Conservation (phyloP, 2,113 vertebrate genomes). For the Menidia beryllina region DNA sequence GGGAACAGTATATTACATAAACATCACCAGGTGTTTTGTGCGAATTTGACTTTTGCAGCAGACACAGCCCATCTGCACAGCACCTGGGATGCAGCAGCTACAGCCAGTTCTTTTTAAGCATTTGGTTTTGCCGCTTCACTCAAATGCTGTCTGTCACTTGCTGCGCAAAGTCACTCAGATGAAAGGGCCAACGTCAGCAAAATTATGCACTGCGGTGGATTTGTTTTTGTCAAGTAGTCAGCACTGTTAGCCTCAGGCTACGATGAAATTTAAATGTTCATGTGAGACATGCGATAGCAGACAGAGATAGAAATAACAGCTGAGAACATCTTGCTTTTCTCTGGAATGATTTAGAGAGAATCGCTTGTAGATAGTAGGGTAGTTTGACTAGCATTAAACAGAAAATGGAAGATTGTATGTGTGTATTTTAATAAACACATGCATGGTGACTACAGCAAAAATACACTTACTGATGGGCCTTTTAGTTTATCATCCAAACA, state of each 20-base stretch:
- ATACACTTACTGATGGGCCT: neutral
- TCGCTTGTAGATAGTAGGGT: no score
- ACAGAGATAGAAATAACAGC: no score
- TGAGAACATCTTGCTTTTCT: no score
- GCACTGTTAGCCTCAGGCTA: no score
- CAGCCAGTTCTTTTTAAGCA: conserved; percentile 16
- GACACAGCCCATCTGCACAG: neutral
- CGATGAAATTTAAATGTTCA: no score
- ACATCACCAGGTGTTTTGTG: neutral
- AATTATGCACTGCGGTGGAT: neutral
- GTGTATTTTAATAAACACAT: neutral
- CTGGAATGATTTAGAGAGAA: no score
- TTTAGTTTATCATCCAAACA: neutral
- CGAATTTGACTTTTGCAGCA: conserved; percentile 1
- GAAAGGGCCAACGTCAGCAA: neutral
- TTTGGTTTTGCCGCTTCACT: conserved; percentile 21
- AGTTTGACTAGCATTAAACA: no score
- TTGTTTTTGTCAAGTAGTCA: no score
- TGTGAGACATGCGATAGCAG: no score
- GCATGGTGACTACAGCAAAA: neutral
- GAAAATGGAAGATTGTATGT: no score
- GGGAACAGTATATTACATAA: neutral
- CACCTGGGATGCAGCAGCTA: neutral
- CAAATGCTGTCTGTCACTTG: conserved; percentile 7
- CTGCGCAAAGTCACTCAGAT: conserved; percentile 16